Evolutionary conservation across 2,113 vertebrate genomes (phyloP), one percentile per base, ranked within the genome.

Genomic region (Nibea albiflora): DNA sequence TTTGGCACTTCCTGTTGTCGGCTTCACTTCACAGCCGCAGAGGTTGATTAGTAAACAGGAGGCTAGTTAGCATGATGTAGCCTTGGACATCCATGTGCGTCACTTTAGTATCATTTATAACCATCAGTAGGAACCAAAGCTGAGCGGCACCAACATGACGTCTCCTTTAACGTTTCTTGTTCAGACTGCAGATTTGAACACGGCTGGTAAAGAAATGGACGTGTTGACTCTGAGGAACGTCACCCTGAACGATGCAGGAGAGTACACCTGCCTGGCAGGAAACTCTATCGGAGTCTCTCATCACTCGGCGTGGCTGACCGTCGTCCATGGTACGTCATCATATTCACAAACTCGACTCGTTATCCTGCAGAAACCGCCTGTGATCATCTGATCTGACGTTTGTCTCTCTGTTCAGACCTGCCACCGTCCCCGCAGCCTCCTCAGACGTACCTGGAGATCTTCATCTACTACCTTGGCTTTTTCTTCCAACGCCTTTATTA

Each of bases 241-340:
- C 66, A 95, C 94, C 86, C 94, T 95, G 94, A 96, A 95, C 75
- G 97, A 99, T 63, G 94, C 97, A 54, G 98, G 97, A 85, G 95
- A 97, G 84, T 99, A 99, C 95, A 98, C 97, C 88, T 99, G 98
- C 81, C 93, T 98, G 93, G 98, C 97, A 39, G 96, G 94, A 87
- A 98, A 98, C 96, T 97, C 97, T 93, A 97, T 98, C 87, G 97
- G 97, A 73, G 95, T 96, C 85, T 96, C 97, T 24, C 95, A 98
- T 92, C 97, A 98, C 80, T 97, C 98, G 82, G 97, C 97, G 82
- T 99, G 98, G 98, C 96, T 99, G 93, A 96, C 93, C 63, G 96
- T 99, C 69, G 92, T 98, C 85, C 94, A 96, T 92, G 97, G 98
- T 98, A 94, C 0, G 80, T 54, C 4, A 2, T 15, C 4, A 3